Conservation (phyloP, 2,888 invertebrate species). For the Sialis fuliginosa region DNA sequence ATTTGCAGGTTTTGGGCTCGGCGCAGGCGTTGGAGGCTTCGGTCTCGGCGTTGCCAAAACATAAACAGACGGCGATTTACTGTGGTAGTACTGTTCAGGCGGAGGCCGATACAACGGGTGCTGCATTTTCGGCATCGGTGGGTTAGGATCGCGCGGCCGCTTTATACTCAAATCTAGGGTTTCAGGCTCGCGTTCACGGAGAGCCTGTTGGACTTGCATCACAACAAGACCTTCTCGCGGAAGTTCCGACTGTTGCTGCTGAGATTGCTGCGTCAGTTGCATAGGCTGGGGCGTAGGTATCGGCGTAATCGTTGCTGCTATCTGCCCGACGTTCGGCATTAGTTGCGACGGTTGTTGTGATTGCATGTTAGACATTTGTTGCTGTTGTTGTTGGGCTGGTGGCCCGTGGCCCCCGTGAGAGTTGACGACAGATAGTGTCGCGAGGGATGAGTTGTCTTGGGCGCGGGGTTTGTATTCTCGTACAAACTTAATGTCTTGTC, state of each 20-base stretch:
- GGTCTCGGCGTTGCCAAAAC: constrained; percentile 28
- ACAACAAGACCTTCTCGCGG: constrained; percentile 42
- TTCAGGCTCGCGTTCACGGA: constrained; percentile 38
- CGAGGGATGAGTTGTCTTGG: constrained; percentile 30
- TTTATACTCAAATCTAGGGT: constrained; percentile 64
- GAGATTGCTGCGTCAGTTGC: constrained; percentile 13
- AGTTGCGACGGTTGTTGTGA: constrained; percentile 12
- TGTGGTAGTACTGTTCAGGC: constrained; percentile 19
- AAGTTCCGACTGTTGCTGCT: constrained; percentile 11
- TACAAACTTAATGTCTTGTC: constrained; percentile 33
- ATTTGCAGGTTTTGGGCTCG: constrained; percentile 26
- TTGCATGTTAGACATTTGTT: background rate
- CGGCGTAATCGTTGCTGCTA: constrained; percentile 51
- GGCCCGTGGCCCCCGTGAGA: constrained; percentile 19
- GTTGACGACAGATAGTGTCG: constrained; percentile 51
- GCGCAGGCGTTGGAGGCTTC: constrained; percentile 21
- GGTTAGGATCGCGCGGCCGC: constrained; percentile 35
- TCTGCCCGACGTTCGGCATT: constrained; percentile 20
- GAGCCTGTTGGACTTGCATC: constrained; percentile 23
- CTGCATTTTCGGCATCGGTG: constrained; percentile 15
- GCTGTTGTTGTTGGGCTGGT: constrained; percentile 10
- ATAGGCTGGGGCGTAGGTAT: constrained; percentile 25
- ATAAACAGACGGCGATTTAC: constrained; percentile 27
- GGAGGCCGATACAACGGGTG: constrained; percentile 13
- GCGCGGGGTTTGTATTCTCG: constrained; percentile 28